Base-by-base conservation (phyloP, 2,888 invertebrate genomes). In the Sphaeridia pumilis region DNA sequence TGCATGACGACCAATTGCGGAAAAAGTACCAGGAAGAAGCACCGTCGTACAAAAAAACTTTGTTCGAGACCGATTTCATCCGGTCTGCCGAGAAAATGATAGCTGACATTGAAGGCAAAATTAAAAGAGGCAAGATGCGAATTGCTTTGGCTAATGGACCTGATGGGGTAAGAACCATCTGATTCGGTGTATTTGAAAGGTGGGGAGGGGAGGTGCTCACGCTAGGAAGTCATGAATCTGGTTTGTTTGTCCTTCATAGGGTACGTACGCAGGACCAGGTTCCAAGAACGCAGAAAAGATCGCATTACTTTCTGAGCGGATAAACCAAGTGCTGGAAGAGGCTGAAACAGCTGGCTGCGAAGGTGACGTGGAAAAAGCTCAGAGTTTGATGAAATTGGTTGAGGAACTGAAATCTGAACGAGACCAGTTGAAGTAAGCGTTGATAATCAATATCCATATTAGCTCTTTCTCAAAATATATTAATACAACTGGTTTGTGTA, bases 301-400 rank as follows among this genome's bases (percentile, higher is more conserved):
- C 31, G 79, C 81, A 65, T 75, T 89, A 56, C 71, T 95, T 25
- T 87, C 88, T 24, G 89, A 92, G 63, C 83, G 88, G 67, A 87
- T 95, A 28, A 87, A 87, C 67, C 83, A 84, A 34, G 72, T 95
- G 43, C 82, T 94, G 21, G 83, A 82, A 66, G 89, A 95, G 70
- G 94, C 94, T 0, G 95, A 97, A 69, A 83, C 87, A 69, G 84
- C 93, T 10, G 97, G 95, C 1, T 90, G 85, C 64, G 83, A 92
- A 61, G 93, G 94, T 1, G 92, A 94, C 70, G 94, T 97, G 0
- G 95, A 95, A 70, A 93, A 97, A 71, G 94, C 95, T 0, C 94
- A 97, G 71, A 90, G 90, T 43, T 76, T 95, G 24, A 90, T 95
- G 87, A 88, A 89, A 67, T 78, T 92, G 2, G 93, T 92, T 70